phyloP scores from a whole-genome alignment of 2,888 invertebrate genomes.

The Marasmarcha lunaedactyla region DNA sequence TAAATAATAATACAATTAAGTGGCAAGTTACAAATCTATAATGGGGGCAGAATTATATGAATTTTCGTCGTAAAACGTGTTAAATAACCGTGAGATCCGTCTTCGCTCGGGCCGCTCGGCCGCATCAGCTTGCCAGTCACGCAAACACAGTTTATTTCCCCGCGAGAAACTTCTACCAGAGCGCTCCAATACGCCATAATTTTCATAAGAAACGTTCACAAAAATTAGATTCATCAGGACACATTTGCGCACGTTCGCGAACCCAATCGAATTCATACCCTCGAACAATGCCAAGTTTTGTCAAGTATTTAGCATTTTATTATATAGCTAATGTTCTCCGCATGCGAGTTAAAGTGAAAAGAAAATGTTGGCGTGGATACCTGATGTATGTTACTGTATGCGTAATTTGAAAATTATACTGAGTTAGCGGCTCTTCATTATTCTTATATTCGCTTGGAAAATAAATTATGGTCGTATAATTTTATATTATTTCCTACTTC shows the following conservation, averaged over 20 bases:
- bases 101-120: constrained; percentile 10
- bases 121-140: constrained; percentile 55
- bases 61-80: neutral
- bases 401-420: constrained; percentile 33
- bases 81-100: neutral
- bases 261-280: too few relatives aligned
- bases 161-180: constrained; percentile 57
- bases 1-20: too few relatives aligned
- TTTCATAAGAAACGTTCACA: constrained; percentile 59
- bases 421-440: constrained; percentile 31
- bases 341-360: neutral
- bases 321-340: constrained; percentile 17
- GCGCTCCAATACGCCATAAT: constrained; percentile 63
- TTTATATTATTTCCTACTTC: too few relatives aligned
- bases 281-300: constrained; percentile 31
- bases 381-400: constrained; percentile 12
- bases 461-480: too few relatives aligned
- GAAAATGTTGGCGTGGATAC: constrained; percentile 17
- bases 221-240: constrained; percentile 63
- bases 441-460: constrained; percentile 30
- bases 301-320: constrained; percentile 32
- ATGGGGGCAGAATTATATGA: too few relatives aligned
- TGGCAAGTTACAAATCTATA: too few relatives aligned
- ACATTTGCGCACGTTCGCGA: too few relatives aligned
- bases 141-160: constrained; percentile 63